phyloP scores from a whole-genome alignment of 2,797 vertebrate genomes.

The Remorina albescens region DNA sequence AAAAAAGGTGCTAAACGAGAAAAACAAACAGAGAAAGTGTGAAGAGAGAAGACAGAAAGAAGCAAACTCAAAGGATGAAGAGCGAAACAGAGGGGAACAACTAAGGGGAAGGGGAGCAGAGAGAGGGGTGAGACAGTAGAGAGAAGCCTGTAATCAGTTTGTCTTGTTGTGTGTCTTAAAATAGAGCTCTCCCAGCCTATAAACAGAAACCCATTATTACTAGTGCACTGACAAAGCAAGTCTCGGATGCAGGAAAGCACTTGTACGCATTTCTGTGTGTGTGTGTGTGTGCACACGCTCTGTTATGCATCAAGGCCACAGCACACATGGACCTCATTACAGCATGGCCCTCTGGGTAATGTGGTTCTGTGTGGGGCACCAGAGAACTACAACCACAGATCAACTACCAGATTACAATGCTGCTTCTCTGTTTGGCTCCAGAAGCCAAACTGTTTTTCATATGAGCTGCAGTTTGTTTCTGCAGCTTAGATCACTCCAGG shows the following conservation, averaged over 20 bases:
- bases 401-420: constrained; percentile 68
- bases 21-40: constrained; percentile 6
- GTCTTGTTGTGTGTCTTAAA: constrained; percentile 89
- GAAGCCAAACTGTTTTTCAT: constrained; percentile 25
- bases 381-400: constrained; percentile 78
- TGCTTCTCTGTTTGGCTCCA: constrained; percentile 40
- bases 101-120: constrained; percentile 64
- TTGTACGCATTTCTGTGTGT: constrained; percentile 16
- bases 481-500: neutral
- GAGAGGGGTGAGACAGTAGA: constrained; percentile 58
- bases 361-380: constrained; percentile 76
- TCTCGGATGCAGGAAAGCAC: constrained; percentile 65
- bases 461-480: constrained; percentile 15
- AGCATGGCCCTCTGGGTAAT: constrained; percentile 80
- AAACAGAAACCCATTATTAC: constrained; percentile 87
- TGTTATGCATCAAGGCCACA: constrained; percentile 67
- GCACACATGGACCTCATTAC: constrained; percentile 84
- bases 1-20: neutral
- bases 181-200: constrained; percentile 85
- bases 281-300: constrained; percentile 28
- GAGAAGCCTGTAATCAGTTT: constrained; percentile 84
- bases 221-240: constrained; percentile 85
- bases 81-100: constrained; percentile 40
- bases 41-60: constrained; percentile 8
- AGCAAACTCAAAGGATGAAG: constrained; percentile 36